Percentiles rank a stretch among this genome's conserved stretches.
Evolutionary conservation across 1,140 invertebrate genomes (phyloP).

Genomic region (Drosophila asahinai): DNA sequence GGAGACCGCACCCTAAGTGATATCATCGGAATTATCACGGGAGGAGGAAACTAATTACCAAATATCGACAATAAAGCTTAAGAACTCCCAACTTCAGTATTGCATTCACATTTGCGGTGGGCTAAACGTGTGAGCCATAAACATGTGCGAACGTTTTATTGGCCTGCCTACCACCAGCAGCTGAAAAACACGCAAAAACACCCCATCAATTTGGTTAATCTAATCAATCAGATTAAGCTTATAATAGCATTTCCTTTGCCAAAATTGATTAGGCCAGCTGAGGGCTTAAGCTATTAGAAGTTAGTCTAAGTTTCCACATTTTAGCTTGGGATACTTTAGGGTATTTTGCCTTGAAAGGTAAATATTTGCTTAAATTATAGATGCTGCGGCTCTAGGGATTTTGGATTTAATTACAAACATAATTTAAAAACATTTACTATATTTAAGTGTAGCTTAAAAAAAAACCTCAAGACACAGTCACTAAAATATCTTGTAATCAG

Average conservation of each 20-base stretch:
- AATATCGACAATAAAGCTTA: slow-evolving; percentile 27
- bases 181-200: slow-evolving; percentile 36
- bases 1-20: slow-evolving; percentile 60
- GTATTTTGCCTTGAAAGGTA: not conserved
- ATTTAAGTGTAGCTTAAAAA: too few species aligned
- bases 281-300: not conserved
- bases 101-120: slow-evolving; percentile 4
- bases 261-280: slow-evolving; percentile 26
- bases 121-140: slow-evolving; percentile 29
- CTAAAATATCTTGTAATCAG: too few species aligned
- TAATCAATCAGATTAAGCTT: slow-evolving; percentile 66
- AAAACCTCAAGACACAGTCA: too few species aligned
- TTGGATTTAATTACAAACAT: too few species aligned
- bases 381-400: too few species aligned
- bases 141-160: slow-evolving; percentile 28
- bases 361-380: too few species aligned
- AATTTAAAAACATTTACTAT: too few species aligned
- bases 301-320: not conserved
- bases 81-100: slow-evolving; percentile 16
- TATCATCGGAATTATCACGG: slow-evolving; percentile 56
- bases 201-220: slow-evolving; percentile 52
- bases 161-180: slow-evolving; percentile 19
- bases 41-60: slow-evolving; percentile 29
- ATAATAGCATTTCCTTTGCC: slow-evolving; percentile 43
- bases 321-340: not conserved